Base-by-base conservation (phyloP, 2,113 vertebrate species). In the Microcebus tavaratra region DNA sequence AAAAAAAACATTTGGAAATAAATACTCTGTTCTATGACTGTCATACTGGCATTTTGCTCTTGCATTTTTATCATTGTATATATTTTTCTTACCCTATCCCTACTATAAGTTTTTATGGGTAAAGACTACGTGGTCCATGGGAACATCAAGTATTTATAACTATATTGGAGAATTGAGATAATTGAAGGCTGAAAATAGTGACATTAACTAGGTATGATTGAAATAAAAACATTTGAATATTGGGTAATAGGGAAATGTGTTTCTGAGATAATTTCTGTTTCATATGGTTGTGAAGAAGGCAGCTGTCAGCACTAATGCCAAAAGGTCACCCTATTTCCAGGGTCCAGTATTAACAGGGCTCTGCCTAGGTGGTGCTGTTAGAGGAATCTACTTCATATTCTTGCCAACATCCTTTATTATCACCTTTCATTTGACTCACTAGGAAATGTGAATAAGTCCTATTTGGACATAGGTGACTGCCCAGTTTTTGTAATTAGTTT, bases 191-290 rank as follows among this genome's bases (percentile, higher is more conserved):
- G 6, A 72, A 31, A 63, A 59, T 6, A 85, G 55, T 53, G 48
- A 68, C 42, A 59, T 67, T 50, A 73, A 57, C 6, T 17, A 75
- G 72, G 25, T 6, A 68, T 79, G 55, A 63, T 2, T 53, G 31
- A 94, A 89, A 86, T 78, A 63, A 76, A 94, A 89, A 76, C 57
- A 65, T 63, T 31, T 91, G 29, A 78, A 80, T 88, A 73, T 3
- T 29, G 12, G 45, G 55, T 25, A 78, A 29, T 36, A 76, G 39
- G 67, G 50, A 78, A 85, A 31, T 0, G 3, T 78, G 78, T 90
- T 70, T 36, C 21, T 82, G 17, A 57, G 34, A 48, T 48, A 63
- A 59, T 12, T 42, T 70, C 67, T 55, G 18, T 18, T 75, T 59
- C 50, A 29, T 18, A 15, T 5, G 13, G 23, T 34, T 36, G 20